A percentile compares a stretch with the other conserved stretches of the same genome.
phyloP scores from a whole-genome alignment of 2,113 vertebrate species.

The Pelobates fuscus region DNA sequence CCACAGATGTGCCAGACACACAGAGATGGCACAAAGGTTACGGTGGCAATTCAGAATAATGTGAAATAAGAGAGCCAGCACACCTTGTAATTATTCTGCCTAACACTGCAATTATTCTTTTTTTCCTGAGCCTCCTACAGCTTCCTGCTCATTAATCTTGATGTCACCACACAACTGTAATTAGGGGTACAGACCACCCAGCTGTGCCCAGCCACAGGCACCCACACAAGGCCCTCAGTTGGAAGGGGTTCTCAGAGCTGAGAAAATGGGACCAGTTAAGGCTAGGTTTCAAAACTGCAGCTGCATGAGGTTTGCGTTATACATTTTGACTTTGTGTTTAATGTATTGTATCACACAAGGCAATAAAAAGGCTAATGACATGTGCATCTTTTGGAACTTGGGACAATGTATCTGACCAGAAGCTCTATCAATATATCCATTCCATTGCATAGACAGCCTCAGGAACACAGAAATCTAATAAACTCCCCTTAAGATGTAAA shows the following conservation, averaged over 20 bases:
- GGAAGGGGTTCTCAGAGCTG: slow-evolving; percentile 4
- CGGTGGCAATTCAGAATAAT: slow-evolving; percentile 31
- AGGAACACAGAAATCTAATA: too few relatives aligned
- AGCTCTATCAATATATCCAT: too few relatives aligned
- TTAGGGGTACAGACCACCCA: slow-evolving; percentile 48
- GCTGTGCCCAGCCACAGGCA: slow-evolving; percentile 33
- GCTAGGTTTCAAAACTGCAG: too few relatives aligned
- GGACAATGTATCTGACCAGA: too few relatives aligned
- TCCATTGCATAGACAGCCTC: too few relatives aligned
- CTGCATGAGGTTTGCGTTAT: too few relatives aligned
- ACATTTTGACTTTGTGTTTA: too few relatives aligned
- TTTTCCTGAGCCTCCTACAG: slow-evolving; percentile 49
- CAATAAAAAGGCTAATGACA: too few relatives aligned
- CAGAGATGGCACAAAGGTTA: neutral
- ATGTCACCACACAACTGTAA: slow-evolving; percentile 46
- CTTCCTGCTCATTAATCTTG: slow-evolving; percentile 45
- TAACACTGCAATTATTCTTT: slow-evolving; percentile 67
- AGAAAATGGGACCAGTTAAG: too few relatives aligned
- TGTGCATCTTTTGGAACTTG: too few relatives aligned
- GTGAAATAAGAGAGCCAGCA: slow-evolving; percentile 40
- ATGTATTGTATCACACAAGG: too few relatives aligned
- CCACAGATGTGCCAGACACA: neutral
- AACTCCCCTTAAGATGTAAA: too few relatives aligned
- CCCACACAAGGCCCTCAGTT: slow-evolving; percentile 8
- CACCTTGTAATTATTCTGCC: slow-evolving; percentile 57